Percentiles rank a stretch among this genome's conserved stretches.
These are phyloP conservation scores for Copsychus sechellarum DNA, from an alignment of 2,113 vertebrate species.

Conservation along the genomic window DNA sequence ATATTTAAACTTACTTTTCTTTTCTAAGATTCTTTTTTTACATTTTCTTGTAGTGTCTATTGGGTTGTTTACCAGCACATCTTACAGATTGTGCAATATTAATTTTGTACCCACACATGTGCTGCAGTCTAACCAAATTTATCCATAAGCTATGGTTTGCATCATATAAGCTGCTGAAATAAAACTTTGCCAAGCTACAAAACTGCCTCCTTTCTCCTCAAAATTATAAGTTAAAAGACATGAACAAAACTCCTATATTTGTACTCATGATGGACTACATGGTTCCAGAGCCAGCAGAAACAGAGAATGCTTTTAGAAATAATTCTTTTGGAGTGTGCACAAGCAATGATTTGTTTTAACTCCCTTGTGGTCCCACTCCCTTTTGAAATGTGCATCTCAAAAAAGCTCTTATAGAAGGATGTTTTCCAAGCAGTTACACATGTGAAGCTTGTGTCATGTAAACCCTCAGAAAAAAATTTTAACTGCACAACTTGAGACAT, in stretches of 20 bases:
- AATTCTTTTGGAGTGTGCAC: not conserved
- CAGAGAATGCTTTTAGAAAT: not conserved
- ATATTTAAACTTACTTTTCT: not conserved
- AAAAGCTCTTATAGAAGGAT: not conserved
- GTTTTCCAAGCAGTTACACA: not conserved
- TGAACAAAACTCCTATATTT: not conserved
- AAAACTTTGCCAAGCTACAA: not conserved
- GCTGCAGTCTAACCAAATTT: not conserved
- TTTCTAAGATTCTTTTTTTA: not conserved
- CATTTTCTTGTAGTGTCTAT: not conserved
- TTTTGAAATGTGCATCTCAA: not conserved
- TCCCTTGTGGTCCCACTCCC: not conserved
- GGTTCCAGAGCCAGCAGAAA: not conserved
- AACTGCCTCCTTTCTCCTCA: not conserved
- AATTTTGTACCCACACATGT: not conserved
- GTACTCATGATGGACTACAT: not conserved
- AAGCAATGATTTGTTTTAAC: not conserved
- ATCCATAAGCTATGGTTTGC: not conserved
- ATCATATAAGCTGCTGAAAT: not conserved
- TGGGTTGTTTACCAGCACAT: not conserved
- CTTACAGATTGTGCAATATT: not conserved
- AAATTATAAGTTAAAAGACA: not conserved
- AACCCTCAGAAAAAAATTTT: not conserved
- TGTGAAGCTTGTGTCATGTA: not conserved
- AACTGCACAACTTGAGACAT: not conserved